Evolutionary conservation across 2,113 vertebrate genomes (phyloP).

Genomic region (Myiagra hebetior): DNA sequence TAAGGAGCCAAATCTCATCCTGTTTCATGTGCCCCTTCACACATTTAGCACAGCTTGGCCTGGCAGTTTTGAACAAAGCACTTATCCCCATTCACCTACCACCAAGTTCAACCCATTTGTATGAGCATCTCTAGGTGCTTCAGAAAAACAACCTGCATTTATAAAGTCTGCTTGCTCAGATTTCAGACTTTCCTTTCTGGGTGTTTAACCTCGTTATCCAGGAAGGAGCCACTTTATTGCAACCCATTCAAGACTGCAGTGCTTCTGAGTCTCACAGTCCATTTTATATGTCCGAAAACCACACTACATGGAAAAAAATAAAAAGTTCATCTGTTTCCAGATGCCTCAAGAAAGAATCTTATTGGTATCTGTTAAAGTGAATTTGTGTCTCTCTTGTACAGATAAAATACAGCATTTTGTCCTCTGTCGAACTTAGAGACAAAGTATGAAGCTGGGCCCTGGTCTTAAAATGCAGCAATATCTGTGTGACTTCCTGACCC

Average conservation of each 20-base stretch:
- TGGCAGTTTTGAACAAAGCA: not conserved
- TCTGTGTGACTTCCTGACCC: not conserved
- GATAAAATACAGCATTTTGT: not conserved
- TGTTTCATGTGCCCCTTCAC: not conserved
- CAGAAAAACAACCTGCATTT: not conserved
- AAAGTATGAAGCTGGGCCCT: not conserved
- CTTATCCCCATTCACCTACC: not conserved
- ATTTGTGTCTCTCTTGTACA: not conserved
- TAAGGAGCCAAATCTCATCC: not conserved
- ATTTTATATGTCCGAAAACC: not conserved
- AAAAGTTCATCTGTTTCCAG: not conserved
- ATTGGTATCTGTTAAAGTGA: not conserved
- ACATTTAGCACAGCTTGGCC: not conserved
- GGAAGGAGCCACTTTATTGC: not conserved
- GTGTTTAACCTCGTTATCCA: not conserved
- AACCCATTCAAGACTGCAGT: not conserved
- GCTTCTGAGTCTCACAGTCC: not conserved
- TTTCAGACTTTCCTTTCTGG: not conserved
- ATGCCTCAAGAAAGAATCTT: not conserved
- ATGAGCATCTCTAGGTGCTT: not conserved
- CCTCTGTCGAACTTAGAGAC: not conserved
- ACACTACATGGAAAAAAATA: not conserved
- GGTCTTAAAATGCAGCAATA: not conserved
- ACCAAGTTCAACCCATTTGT: not conserved
- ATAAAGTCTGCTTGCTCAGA: not conserved